Evolutionary conservation across 1,140 invertebrate genomes (phyloP).

Genomic region (Spodoptera litura): DNA sequence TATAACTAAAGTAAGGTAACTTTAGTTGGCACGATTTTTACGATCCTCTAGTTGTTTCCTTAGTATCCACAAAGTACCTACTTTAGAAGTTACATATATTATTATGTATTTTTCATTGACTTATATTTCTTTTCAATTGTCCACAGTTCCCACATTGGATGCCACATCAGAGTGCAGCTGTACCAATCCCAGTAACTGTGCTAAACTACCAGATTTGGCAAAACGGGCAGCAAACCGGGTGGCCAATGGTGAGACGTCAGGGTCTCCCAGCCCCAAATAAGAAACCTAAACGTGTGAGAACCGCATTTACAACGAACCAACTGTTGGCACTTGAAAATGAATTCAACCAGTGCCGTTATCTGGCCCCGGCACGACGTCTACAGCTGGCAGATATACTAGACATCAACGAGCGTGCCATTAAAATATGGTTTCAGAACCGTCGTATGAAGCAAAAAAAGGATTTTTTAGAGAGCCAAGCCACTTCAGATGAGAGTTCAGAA

Average conservation of each 20-base stretch:
- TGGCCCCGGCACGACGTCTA: slow-evolving; percentile 58
- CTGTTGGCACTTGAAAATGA: slow-evolving; percentile 64
- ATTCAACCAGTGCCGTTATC: slow-evolving; percentile 60
- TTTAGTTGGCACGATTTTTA: too few species aligned
- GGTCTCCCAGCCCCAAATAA: slow-evolving; percentile 54
- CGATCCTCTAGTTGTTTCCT: too few species aligned
- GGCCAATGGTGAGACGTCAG: too few species aligned
- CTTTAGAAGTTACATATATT: too few species aligned
- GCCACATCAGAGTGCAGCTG: background rate
- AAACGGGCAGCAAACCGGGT: too few species aligned
- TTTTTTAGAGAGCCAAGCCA: slow-evolving; percentile 42
- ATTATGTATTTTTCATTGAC: too few species aligned
- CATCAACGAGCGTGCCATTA: slow-evolving; percentile 69
- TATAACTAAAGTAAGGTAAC: too few species aligned
- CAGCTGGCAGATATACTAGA: slow-evolving; percentile 63
- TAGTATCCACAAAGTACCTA: too few species aligned
- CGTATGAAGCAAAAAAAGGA: slow-evolving; percentile 76
- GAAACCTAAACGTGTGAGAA: slow-evolving; percentile 63
- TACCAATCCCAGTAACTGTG: background rate
- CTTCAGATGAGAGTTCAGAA: too few species aligned
- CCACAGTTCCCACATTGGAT: too few species aligned
- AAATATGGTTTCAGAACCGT: slow-evolving; percentile 78
- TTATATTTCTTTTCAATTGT: too few species aligned
- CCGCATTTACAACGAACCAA: slow-evolving; percentile 73
- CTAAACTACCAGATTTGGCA: slow-evolving; percentile 19